Evolutionary conservation across 2,888 invertebrate genomes (phyloP), one percentile per base, ranked within the genome.

Genomic region (Corythucha ciliata): DNA sequence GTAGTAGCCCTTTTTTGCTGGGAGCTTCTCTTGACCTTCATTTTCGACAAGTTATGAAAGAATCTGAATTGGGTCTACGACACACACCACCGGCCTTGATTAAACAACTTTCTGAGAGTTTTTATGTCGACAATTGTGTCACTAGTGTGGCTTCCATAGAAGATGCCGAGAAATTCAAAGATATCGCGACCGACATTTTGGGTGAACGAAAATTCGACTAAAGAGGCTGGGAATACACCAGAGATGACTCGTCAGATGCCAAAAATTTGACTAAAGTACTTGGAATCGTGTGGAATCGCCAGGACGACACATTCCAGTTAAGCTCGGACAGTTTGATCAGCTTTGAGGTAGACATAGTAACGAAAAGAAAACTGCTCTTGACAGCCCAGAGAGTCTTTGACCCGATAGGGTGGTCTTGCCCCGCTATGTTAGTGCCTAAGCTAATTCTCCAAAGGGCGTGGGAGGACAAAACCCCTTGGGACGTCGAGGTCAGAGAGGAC

Each of bases 121-220:
- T n/a, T n/a, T n/a, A 55, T 36, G 53, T 54, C 4, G 55, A 55
- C 42, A 52, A 54, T 26, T 41, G 40, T 12, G 42, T 53, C 8
- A 26, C 47, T 2, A 47, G 33, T 33, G 27, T 54, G 2, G n/a
- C 10, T 3, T 24, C 12, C 22, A 41, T 25, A 22, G 32, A 27
- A 2, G 25, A 55, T 5, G 14, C 53, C 10, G 1, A 40, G 12
- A 14, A 29, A 7, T 54, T 54, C 26, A 24, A 48, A 7, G 5
- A 10, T 4, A 32, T 47, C n/a, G 44, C 55, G 16, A 29, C 6
- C 2, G 6, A 16, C 10, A 14, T 55, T 2, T 21, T 48, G 36
- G 16, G 16, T n/a, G 2, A 25, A 4, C 27, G 33, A 20, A 39
- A 48, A 22, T 53, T 53, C 26, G 39, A 53, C 21, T 24, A 49